Evolutionary conservation across 1,140 invertebrate genomes (phyloP).

Genomic region (Thaumatotibia leucotreta): DNA sequence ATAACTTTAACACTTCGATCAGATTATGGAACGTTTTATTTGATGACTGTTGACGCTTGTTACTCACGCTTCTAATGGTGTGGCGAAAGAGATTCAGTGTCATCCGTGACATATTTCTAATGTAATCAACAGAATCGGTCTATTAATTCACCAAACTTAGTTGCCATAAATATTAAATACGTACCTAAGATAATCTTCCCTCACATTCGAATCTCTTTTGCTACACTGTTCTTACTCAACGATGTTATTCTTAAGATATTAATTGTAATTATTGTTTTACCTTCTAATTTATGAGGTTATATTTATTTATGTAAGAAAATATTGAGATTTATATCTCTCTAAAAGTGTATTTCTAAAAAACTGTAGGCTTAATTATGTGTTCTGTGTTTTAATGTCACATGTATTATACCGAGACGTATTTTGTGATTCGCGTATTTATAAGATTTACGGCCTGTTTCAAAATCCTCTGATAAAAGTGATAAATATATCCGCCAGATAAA

Average conservation of each 20-base stretch:
- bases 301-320: constrained; percentile 16
- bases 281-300: constrained; percentile 14
- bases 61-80: neutral
- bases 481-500: too few relatives aligned
- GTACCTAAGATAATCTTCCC: neutral
- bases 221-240: neutral
- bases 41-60: neutral
- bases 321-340: too few relatives aligned
- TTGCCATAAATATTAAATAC: neutral
- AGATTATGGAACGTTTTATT: neutral
- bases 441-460: neutral
- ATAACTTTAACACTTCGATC: constrained; percentile 30
- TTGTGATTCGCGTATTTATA: constrained; percentile 25
- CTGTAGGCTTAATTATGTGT: constrained; percentile 17
- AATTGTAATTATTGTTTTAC: constrained; percentile 10
- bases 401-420: constrained; percentile 23
- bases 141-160: neutral
- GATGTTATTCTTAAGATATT: neutral
- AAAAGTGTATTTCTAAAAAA: neutral
- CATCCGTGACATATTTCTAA: neutral
- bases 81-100: neutral
- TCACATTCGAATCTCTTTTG: neutral
- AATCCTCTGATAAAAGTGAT: too few relatives aligned
- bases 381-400: constrained; percentile 17
- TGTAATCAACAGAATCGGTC: neutral